These are phyloP conservation scores for Onchidella celtica DNA, from an alignment of 2,888 invertebrate genomes.

Conservation along the genomic window DNA sequence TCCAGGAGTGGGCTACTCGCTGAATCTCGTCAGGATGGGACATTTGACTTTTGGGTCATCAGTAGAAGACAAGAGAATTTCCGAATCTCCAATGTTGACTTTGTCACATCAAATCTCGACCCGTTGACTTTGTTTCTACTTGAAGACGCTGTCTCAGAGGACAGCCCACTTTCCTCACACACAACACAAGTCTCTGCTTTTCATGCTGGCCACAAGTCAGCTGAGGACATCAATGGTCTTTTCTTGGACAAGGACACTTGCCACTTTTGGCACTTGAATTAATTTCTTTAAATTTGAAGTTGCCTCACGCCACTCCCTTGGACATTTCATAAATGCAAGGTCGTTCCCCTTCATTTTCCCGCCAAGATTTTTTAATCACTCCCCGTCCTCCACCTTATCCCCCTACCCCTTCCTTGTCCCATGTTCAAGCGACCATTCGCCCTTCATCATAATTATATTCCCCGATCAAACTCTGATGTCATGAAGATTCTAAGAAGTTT, in stretches of 20 bases:
- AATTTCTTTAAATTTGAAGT: no score
- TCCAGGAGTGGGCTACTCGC: not conserved
- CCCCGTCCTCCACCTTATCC: no score
- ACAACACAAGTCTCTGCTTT: not conserved
- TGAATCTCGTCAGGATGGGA: not conserved
- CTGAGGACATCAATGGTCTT: slow-evolving; percentile 13
- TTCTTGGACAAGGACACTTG: not conserved
- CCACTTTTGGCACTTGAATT: slow-evolving; percentile 21
- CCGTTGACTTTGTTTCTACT: not conserved
- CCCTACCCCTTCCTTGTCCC: no score
- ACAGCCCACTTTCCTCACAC: not conserved
- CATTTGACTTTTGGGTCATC: not conserved
- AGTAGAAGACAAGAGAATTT: not conserved
- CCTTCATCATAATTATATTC: no score
- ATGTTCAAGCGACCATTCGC: no score
- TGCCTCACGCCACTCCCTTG: no score
- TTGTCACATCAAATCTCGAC: not conserved
- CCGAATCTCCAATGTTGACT: slow-evolving; percentile 25
- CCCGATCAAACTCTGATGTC: no score
- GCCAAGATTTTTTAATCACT: no score
- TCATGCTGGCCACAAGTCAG: not conserved
- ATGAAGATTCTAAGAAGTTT: no score
- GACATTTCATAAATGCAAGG: no score
- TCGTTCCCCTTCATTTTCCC: no score
- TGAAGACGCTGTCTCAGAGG: not conserved